phyloP scores from a whole-genome alignment of 2,888 invertebrate species.

The Dioctria rufipes region DNA sequence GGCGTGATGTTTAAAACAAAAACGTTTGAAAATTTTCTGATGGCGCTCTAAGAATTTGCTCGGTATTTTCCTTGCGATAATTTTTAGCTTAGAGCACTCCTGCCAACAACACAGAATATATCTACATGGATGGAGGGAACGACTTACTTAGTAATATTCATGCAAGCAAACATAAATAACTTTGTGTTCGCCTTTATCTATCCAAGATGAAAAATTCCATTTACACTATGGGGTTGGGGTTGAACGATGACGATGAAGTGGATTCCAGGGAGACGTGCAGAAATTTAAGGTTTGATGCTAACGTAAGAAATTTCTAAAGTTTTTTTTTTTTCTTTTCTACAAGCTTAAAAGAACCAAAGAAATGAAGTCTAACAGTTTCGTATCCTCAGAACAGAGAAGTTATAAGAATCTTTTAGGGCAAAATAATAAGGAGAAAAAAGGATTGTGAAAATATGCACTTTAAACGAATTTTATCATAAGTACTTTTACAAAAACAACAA shows the following conservation, averaged over 20 bases:
- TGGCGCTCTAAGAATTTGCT: too few species aligned
- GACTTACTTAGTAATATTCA: conserved; percentile 24
- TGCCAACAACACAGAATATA: not conserved
- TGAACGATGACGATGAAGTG: not conserved
- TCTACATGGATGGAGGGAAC: not conserved
- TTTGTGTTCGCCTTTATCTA: not conserved
- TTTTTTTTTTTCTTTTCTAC: not conserved
- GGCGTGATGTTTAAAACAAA: too few species aligned
- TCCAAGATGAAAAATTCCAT: conserved; percentile 29
- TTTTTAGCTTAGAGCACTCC: not conserved
- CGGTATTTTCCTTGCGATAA: conserved; percentile 9
- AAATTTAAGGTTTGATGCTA: conserved; percentile 30
- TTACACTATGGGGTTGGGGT: not conserved
- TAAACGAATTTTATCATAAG: too few species aligned
- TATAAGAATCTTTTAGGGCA: too few species aligned
- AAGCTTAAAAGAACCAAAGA: not conserved
- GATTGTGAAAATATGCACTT: too few species aligned
- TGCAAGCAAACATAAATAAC: conserved; percentile 29
- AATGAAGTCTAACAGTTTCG: conserved; percentile 4
- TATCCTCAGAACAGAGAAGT: not conserved
- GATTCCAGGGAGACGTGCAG: conserved; percentile 16
- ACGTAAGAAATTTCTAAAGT: conserved; percentile 26
- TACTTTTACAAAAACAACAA: too few species aligned
- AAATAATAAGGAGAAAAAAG: too few species aligned
- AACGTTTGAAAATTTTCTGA: too few species aligned